phyloP scores from a whole-genome alignment of 2,113 vertebrate genomes.

The Vulpes lagopus region DNA sequence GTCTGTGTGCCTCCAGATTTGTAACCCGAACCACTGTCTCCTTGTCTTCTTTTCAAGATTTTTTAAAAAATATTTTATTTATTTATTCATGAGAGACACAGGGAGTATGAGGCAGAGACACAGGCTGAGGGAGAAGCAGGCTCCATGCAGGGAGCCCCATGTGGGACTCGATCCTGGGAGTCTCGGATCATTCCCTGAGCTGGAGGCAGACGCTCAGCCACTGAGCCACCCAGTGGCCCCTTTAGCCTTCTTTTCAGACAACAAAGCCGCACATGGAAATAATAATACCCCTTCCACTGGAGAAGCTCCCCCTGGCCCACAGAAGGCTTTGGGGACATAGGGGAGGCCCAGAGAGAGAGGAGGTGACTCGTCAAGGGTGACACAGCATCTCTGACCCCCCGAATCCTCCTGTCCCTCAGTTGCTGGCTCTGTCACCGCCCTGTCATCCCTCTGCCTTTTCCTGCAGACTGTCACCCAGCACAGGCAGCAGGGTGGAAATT shows the following conservation, averaged over 20 bases:
- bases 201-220: no score
- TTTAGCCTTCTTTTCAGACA: background rate
- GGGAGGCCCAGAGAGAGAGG: background rate
- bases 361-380: background rate
- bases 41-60: no score
- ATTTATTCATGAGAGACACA: no score
- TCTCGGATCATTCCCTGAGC: no score
- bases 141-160: no score
- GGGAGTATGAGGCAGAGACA: no score
- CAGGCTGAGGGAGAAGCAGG: no score
- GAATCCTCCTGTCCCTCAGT: no score
- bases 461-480: background rate
- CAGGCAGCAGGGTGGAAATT: fast-evolving
- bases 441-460: background rate
- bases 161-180: no score
- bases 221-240: no score
- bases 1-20: background rate
- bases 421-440: background rate
- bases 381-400: background rate
- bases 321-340: background rate
- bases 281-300: background rate
- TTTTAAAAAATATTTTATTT: no score
- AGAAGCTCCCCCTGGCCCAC: background rate
- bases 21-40: background rate
- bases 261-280: background rate